A percentile compares a stretch with the other conserved stretches of the same genome.
Conservation (phyloP, 2,888 invertebrate genomes). For the Metacarcinus magister region DNA sequence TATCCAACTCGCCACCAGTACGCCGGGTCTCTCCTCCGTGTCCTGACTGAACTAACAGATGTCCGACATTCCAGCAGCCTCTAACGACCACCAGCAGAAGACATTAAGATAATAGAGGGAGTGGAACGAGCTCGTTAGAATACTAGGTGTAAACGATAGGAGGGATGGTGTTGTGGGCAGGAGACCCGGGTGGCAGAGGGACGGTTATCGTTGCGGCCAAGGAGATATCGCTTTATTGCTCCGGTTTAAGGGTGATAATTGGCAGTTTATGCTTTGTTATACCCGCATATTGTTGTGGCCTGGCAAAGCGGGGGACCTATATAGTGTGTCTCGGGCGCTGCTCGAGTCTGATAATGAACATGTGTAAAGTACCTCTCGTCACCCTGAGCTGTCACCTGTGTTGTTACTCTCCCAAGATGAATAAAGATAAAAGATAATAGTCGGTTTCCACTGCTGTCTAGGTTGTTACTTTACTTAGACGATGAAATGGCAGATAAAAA, state of each 20-base stretch:
- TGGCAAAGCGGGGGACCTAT: conserved; percentile 1
- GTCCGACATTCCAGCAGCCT: conserved; percentile 75
- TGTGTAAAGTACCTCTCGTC: background rate
- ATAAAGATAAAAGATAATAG: background rate
- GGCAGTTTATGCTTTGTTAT: conserved; percentile 67
- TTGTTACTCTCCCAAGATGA: background rate
- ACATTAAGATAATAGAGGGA: conserved; percentile 78
- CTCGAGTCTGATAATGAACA: conserved; percentile 28
- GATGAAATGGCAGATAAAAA: background rate
- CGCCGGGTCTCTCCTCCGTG: conserved; percentile 62
- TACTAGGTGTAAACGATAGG: conserved; percentile 79
- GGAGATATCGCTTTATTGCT: conserved; percentile 68
- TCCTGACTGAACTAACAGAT: conserved; percentile 79
- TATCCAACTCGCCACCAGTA: background rate
- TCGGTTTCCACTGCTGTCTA: background rate
- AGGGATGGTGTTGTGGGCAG: conserved; percentile 69
- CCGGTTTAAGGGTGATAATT: conserved; percentile 65
- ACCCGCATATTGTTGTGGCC: conserved; percentile 43
- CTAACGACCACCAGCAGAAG: conserved; percentile 77
- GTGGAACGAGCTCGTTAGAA: conserved; percentile 77
- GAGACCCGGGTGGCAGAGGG: conserved; percentile 17
- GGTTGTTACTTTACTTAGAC: background rate
- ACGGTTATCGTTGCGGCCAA: conserved; percentile 47
- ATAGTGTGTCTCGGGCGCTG: conserved; percentile 13
- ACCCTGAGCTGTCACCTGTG: background rate